Evolutionary conservation across 1,140 invertebrate genomes (phyloP).

Genomic region (Panagrolaimus sp.): DNA sequence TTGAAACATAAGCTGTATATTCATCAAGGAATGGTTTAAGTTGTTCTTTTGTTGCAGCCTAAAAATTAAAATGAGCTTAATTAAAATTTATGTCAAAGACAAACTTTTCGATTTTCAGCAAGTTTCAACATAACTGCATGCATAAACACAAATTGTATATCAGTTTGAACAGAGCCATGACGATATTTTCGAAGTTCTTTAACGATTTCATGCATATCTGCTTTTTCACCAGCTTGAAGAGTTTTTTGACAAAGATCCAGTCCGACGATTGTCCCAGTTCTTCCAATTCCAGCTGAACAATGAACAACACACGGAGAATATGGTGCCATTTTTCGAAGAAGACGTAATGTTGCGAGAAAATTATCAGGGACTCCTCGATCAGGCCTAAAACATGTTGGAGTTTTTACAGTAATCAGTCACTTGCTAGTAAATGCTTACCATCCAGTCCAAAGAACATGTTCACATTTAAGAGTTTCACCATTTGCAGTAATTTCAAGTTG

Average conservation of each 20-base stretch:
- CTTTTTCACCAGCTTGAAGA: conserved; percentile 30
- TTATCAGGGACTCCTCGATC: conserved; percentile 39
- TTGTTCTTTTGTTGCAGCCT: neutral
- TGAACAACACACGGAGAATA: conserved; percentile 30
- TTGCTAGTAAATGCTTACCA: no score
- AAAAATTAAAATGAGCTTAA: no score
- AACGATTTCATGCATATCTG: conserved; percentile 32
- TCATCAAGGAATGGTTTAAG: conserved; percentile 17
- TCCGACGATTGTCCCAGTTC: conserved; percentile 70
- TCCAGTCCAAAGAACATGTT: conserved; percentile 6
- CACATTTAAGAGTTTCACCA: neutral
- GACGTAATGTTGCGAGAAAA: conserved; percentile 25
- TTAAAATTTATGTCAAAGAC: no score
- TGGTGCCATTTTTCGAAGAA: conserved; percentile 23
- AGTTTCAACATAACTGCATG: conserved; percentile 18
- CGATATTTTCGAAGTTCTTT: conserved; percentile 35
- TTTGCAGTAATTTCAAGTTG: conserved; percentile 15
- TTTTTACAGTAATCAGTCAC: no score
- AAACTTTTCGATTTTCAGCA: conserved; percentile 23
- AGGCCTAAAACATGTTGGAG: no score
- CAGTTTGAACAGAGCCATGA: conserved; percentile 47
- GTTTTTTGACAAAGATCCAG: conserved; percentile 29
- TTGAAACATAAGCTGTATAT: neutral
- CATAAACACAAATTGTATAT: conserved; percentile 28
- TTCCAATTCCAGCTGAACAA: conserved; percentile 68